These are phyloP conservation scores for Globia sparganii DNA, from an alignment of 2,888 invertebrate species.

Conservation along the genomic window DNA sequence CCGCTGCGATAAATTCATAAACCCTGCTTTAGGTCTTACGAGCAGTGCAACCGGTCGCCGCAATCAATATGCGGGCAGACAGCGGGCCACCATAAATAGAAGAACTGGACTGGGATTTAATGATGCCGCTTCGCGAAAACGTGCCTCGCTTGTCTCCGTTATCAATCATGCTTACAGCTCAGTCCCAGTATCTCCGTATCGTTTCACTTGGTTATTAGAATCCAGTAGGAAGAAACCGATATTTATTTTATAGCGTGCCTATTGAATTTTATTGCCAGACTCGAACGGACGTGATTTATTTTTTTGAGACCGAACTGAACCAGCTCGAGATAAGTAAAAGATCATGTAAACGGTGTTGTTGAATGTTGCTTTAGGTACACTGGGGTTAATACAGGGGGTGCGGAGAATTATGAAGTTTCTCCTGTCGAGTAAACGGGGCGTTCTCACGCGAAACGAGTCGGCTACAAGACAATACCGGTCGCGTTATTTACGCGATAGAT, in stretches of 20 bases:
- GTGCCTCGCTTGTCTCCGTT: slow-evolving; percentile 78
- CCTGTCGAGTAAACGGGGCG: slow-evolving; percentile 76
- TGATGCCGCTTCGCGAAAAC: slow-evolving; percentile 81
- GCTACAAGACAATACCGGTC: slow-evolving; percentile 81
- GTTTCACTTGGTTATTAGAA: slow-evolving; percentile 79
- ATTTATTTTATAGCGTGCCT: slow-evolving; percentile 69
- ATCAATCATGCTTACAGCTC: slow-evolving; percentile 83
- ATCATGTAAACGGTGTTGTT: slow-evolving; percentile 52
- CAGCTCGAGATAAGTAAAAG: slow-evolving; percentile 49
- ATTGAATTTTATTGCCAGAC: slow-evolving; percentile 74
- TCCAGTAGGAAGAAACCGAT: slow-evolving; percentile 67
- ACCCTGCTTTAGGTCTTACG: slow-evolving; percentile 68
- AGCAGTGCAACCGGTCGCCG: slow-evolving; percentile 76
- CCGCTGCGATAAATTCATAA: slow-evolving; percentile 74
- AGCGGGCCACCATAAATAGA: slow-evolving; percentile 86
- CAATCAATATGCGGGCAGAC: slow-evolving; percentile 86
- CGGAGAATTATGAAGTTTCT: slow-evolving; percentile 82
- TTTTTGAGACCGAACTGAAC: slow-evolving; percentile 68
- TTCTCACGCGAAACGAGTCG: slow-evolving; percentile 85
- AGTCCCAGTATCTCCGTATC: slow-evolving; percentile 68
- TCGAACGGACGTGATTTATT: slow-evolving; percentile 62
- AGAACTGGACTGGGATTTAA: slow-evolving; percentile 82
- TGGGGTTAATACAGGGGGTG: slow-evolving; percentile 43
- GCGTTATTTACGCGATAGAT: slow-evolving; percentile 83
- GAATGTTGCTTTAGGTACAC: slow-evolving; percentile 12